Evolutionary conservation across 2,797 vertebrate genomes (phyloP), one percentile per base, ranked within the genome.

Genomic region (Schizopygopsis pylzovi): DNA sequence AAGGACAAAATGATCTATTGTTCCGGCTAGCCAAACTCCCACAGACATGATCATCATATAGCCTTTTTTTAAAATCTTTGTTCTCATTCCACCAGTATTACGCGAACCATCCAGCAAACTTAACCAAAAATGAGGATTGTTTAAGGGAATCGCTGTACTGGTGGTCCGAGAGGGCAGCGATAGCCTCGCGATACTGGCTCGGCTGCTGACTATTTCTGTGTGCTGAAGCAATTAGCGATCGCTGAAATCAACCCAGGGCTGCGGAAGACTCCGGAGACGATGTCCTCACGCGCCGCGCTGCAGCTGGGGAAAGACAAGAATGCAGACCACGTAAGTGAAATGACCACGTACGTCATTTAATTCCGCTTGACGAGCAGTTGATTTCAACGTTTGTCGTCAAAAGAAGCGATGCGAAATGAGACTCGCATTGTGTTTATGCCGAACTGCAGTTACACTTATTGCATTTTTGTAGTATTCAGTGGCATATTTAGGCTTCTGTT

Each of bases 281-380:
- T 97, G 97, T 97, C 97, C 95, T 94, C 96, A 93, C 96, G 97
- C 88, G 94, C 96, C 85, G 96, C 96, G 22, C 94, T 96, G 91
- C 93, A 94, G 85, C 93, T 95, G 37, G 96, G 96, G 88, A 97
- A 94, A 92, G 96, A 97, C 90, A 93, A 96, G 91, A 97, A 95
- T 90, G 92, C 95, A 87, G 97, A 97, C 87, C 93, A 96, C 90
- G 97, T 97, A 95, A 97, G 97, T 96, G 18, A 28, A 90, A 71
- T 33, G 33, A 33, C 33, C 33, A 15, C 52, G 39, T 63, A 81
- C 77, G 84, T 81, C 78, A 56, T 65, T 33, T 41, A 25, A 59
- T 49, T 84, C 22, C 72, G 37, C 25, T 70, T 25, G 80, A 41
- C 45, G 7, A 49, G 6, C 12, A 4, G 37, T 28, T 25, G 37